Conservation (phyloP, 2,113 vertebrate species). For the Cacatua alba region DNA sequence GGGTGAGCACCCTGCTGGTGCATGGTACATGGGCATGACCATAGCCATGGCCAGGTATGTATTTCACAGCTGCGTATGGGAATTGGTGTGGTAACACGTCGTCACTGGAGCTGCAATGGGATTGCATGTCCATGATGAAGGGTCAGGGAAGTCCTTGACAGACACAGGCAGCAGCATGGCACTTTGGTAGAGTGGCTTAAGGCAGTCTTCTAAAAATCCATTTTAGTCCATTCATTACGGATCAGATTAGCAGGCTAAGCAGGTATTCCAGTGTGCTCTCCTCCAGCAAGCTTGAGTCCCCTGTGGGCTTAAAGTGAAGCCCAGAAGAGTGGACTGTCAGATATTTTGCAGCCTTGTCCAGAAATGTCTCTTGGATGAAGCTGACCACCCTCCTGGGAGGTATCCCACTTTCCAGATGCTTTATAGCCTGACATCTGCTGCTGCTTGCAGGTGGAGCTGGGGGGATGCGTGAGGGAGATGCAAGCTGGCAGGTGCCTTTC, state of each 20-base stretch:
- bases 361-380: background rate
- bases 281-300: background rate
- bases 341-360: background rate
- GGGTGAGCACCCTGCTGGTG: accelerated
- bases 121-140: background rate
- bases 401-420: background rate
- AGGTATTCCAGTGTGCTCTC: background rate
- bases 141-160: background rate
- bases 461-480: accelerated
- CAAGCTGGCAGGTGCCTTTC: background rate
- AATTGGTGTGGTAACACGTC: accelerated
- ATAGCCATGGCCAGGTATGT: accelerated
- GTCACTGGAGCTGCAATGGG: accelerated
- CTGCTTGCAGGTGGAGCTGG: background rate
- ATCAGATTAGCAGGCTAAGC: background rate
- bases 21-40: background rate
- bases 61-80: background rate
- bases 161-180: background rate
- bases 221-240: background rate
- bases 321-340: background rate
- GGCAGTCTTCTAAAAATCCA: background rate
- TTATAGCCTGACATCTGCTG: background rate
- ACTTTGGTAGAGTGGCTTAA: background rate
- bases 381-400: background rate
- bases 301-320: background rate